Evolutionary conservation across 2,888 invertebrate genomes (phyloP).

Genomic region (Agriotes lineatus): DNA sequence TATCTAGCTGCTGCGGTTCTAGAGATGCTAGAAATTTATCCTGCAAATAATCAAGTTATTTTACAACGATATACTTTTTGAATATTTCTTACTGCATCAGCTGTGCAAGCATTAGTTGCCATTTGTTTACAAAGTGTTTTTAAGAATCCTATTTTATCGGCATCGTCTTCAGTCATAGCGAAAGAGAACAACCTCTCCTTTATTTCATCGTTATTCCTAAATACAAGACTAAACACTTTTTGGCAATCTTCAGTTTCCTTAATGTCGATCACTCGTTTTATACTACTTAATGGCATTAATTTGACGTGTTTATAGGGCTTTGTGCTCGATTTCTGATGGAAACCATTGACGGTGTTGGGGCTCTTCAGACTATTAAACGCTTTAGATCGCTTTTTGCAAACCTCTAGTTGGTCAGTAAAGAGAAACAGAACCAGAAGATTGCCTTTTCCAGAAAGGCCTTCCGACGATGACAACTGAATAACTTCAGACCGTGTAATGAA

Average conservation of each 20-base stretch:
- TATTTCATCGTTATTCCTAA: constrained; percentile 85
- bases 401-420: constrained; percentile 95
- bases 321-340: constrained; percentile 70
- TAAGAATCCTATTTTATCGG: constrained; percentile 85
- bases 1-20: constrained; percentile 86
- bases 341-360: constrained; percentile 71
- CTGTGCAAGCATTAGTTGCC: constrained; percentile 92
- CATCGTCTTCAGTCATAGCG: constrained; percentile 85
- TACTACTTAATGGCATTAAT: constrained; percentile 88
- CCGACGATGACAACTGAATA: constrained; percentile 79
- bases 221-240: constrained; percentile 91
- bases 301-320: constrained; percentile 94
- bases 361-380: constrained; percentile 79
- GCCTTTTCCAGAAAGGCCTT: constrained; percentile 87
- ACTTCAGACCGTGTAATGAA: constrained; percentile 92
- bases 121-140: constrained; percentile 88
- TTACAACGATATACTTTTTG: constrained; percentile 16
- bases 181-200: constrained; percentile 92
- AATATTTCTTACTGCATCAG: constrained; percentile 84
- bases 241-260: constrained; percentile 90
- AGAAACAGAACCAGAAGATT: constrained; percentile 87
- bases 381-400: constrained; percentile 88
- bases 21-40: constrained; percentile 84
- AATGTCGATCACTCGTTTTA: constrained; percentile 92
- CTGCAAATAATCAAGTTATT: constrained; percentile 66